Conservation (phyloP, 1,140 invertebrate genomes). For the Cyclargus thomasi region DNA sequence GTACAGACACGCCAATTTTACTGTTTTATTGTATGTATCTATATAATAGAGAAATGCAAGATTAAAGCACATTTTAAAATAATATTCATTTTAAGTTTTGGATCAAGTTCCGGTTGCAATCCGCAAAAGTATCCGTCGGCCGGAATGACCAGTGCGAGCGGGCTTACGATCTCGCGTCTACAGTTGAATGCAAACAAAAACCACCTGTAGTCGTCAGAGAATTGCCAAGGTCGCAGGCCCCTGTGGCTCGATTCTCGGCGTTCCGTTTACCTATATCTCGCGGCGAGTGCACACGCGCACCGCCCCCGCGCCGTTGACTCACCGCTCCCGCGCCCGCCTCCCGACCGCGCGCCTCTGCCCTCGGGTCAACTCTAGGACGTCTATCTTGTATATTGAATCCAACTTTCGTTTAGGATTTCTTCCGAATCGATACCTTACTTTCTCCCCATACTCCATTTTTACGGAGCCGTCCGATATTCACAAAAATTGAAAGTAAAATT, state of each 20-base stretch:
- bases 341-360: constrained; percentile 32
- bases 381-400: constrained; percentile 35
- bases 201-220: constrained; percentile 70
- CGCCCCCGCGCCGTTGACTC: constrained; percentile 58
- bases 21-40: too few relatives aligned
- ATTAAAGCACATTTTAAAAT: too few relatives aligned
- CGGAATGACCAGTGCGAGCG: constrained; percentile 41
- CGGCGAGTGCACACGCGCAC: constrained; percentile 58
- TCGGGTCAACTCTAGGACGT: constrained; percentile 60
- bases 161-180: constrained; percentile 41
- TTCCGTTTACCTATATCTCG: constrained; percentile 72
- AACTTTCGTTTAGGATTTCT: constrained; percentile 15
- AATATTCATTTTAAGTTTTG: constrained; percentile 36
- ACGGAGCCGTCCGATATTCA: not conserved
- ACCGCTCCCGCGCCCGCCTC: constrained; percentile 39
- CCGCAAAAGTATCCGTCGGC: constrained; percentile 35
- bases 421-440: constrained; percentile 1
- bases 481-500: constrained; percentile 18
- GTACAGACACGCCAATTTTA: too few relatives aligned
- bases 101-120: constrained; percentile 53
- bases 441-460: too few relatives aligned
- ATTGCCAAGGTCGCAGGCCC: constrained; percentile 69
- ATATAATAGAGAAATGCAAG: too few relatives aligned
- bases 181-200: constrained; percentile 64
- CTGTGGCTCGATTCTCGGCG: constrained; percentile 53